These are phyloP conservation scores for Ophion slaviceki DNA, from an alignment of 2,888 invertebrate species.

Conservation along the genomic window DNA sequence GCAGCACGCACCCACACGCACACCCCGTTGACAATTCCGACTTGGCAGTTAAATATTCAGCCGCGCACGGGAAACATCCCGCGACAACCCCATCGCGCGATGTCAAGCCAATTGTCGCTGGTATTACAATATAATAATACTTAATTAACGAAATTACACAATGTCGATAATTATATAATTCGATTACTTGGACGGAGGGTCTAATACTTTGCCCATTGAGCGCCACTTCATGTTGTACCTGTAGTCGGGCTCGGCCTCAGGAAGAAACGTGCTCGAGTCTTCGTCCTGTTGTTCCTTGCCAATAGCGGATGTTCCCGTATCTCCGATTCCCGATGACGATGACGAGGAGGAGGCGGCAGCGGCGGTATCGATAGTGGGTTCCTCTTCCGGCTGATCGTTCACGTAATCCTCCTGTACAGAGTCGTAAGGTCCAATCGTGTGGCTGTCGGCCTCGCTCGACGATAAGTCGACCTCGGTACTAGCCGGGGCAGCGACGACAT, in stretches of 20 bases:
- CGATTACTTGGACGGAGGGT: conserved; percentile 82
- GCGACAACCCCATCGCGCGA: neutral
- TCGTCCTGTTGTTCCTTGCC: conserved; percentile 74
- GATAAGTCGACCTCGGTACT: conserved; percentile 73
- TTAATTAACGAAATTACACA: conserved; percentile 59
- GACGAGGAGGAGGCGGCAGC: neutral
- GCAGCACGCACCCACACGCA: neutral
- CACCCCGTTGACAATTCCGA: conserved; percentile 20
- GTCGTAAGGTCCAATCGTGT: conserved; percentile 88
- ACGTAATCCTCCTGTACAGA: conserved; percentile 83
- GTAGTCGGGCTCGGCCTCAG: conserved; percentile 81
- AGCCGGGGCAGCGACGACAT: neutral
- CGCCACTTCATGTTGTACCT: conserved; percentile 83
- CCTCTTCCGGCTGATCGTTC: conserved; percentile 84
- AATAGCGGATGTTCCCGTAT: conserved; percentile 1
- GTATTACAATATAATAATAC: conserved; percentile 61
- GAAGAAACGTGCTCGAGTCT: conserved; percentile 81
- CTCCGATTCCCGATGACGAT: conserved; percentile 19
- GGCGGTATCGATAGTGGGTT: conserved; percentile 72
- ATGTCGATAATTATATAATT: conserved; percentile 57
- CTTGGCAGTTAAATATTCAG: conserved; percentile 17
- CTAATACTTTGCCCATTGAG: conserved; percentile 82
- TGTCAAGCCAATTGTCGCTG: conserved; percentile 40
- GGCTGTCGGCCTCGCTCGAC: conserved; percentile 75
- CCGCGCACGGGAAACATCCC: neutral